A percentile compares a stretch with the other conserved stretches of the same genome.
Evolutionary conservation across 2,113 vertebrate genomes (phyloP).

Genomic region (Candoia aspera): DNA sequence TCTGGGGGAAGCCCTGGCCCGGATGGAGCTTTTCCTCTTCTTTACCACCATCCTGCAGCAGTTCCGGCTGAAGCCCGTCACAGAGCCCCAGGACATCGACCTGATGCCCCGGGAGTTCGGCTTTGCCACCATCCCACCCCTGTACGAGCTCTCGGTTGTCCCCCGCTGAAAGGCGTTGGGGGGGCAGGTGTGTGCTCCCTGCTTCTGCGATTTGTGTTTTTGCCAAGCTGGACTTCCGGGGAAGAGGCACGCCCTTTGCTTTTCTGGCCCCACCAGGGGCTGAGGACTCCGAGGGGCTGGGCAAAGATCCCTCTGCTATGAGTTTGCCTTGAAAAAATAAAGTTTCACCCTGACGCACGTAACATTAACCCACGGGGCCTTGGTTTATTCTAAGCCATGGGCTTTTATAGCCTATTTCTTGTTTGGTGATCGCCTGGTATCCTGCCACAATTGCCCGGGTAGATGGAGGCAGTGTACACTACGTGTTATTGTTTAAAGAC

Average conservation of each 20-base stretch:
- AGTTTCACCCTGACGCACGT: neutral
- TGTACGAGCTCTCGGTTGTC: constrained; percentile 54
- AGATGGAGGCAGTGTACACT: neutral
- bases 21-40: constrained; percentile 63
- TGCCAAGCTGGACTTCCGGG: no score
- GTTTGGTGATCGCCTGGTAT: neutral
- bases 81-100: neutral
- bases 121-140: constrained; percentile 58
- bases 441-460: neutral
- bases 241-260: neutral
- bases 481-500: neutral
- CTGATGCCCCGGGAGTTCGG: constrained; percentile 45
- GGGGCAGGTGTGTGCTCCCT: neutral
- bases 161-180: constrained; percentile 20
- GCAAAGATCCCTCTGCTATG: neutral
- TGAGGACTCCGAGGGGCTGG: neutral
- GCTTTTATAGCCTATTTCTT: neutral
- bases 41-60: constrained; percentile 64
- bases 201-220: neutral
- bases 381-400: neutral
- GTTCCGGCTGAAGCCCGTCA: constrained; percentile 47
- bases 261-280: neutral
- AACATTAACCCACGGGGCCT: neutral
- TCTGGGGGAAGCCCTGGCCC: constrained; percentile 62
- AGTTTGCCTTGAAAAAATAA: neutral